Evolutionary conservation across 2,113 vertebrate genomes (phyloP).

Genomic region (Carollia perspicillata): DNA sequence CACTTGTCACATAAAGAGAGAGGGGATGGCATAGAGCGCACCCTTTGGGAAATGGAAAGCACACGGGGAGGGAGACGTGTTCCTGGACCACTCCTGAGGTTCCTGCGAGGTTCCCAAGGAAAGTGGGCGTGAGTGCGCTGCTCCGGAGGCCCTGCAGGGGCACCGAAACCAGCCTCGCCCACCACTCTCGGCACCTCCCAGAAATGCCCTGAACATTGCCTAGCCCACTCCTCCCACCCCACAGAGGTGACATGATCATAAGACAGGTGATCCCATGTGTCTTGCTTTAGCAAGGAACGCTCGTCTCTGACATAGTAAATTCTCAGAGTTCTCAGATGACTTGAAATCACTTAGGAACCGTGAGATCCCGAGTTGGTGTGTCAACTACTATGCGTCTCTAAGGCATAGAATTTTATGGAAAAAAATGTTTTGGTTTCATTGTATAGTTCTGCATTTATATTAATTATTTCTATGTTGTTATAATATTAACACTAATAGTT

Average conservation of each 20-base stretch:
- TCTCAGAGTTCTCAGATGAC: neutral
- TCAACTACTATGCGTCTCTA: neutral
- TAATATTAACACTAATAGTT: neutral
- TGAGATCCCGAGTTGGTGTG: neutral
- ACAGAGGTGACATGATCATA: neutral
- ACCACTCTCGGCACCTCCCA: neutral
- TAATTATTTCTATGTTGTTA: neutral
- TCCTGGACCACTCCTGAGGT: neutral
- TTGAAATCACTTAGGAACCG: neutral
- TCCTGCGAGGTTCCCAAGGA: neutral
- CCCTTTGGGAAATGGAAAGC: neutral
- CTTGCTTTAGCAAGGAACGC: neutral
- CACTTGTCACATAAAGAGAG: neutral
- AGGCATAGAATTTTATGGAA: neutral
- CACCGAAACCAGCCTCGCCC: too few relatives aligned
- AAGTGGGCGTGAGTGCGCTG: neutral
- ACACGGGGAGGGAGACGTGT: neutral
- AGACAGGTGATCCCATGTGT: neutral
- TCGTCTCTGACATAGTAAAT: neutral
- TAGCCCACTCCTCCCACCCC: neutral
- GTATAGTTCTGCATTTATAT: neutral
- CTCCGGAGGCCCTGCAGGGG: neutral
- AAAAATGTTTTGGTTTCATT: constrained; percentile 10
- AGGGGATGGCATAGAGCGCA: neutral
- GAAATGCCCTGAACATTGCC: neutral